Conservation (phyloP, 1,140 invertebrate genomes). For the Ostrea denselamellosa region DNA sequence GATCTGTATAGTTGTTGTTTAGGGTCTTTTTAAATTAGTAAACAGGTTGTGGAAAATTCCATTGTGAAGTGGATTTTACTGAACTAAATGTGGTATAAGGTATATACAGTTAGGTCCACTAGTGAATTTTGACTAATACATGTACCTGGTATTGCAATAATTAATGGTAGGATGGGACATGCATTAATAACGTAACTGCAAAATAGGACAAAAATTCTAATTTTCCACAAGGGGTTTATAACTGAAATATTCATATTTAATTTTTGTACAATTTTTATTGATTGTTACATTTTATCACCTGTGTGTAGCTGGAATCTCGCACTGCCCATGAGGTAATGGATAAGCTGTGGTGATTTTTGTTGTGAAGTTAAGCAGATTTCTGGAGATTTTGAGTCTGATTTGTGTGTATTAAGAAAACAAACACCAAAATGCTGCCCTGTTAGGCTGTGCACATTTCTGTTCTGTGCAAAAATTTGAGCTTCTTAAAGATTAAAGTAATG, state of each 20-base stretch:
- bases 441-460: not conserved
- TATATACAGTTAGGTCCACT: not conserved
- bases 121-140: not conserved
- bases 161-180: not conserved
- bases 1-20: too few relatives aligned
- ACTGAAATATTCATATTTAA: not conserved
- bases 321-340: conserved; percentile 14
- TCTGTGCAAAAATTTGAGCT: not conserved
- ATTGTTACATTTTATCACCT: not conserved
- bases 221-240: not conserved
- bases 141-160: not conserved
- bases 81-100: not conserved
- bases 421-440: not conserved
- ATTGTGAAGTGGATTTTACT: not conserved
- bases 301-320: not conserved
- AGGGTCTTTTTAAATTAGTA: not conserved
- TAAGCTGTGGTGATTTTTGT: conserved; percentile 2
- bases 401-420: conserved; percentile 32
- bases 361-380: conserved; percentile 27
- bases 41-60: not conserved
- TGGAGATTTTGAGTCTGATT: not conserved
- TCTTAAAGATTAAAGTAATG: not conserved
- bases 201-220: not conserved
- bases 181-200: not conserved
- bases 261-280: not conserved